Conservation (phyloP, 2,797 vertebrate genomes). For the Notolepis coatsorum region DNA sequence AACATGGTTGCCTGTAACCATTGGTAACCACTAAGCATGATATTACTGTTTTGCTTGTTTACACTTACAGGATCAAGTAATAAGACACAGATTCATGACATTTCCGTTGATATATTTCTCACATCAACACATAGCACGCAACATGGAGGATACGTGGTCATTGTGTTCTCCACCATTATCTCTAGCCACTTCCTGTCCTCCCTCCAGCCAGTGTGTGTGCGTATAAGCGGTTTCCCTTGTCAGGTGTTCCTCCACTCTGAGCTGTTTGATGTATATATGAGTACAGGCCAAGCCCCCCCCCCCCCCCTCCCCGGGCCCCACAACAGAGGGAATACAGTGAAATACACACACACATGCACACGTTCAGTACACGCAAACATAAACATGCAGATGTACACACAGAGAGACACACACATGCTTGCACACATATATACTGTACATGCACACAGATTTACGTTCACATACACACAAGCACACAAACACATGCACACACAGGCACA, state of each 20-base stretch:
- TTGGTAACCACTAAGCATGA: no score
- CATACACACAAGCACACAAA: constrained; percentile 5
- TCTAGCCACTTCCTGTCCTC: no score
- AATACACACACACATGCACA: neutral
- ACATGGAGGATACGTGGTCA: no score
- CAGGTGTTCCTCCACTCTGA: constrained; percentile 44
- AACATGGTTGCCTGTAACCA: no score
- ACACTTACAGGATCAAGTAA: no score
- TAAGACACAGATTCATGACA: no score
- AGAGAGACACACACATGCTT: neutral
- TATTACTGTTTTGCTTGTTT: no score
- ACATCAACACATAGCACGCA: no score
- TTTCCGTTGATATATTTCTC: no score
- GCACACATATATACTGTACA: neutral
- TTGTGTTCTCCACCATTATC: no score
- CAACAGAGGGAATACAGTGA: neutral
- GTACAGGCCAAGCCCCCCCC: neutral
- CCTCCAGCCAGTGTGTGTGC: constrained; percentile 24
- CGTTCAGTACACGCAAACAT: neutral
- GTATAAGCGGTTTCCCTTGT: constrained; percentile 17
- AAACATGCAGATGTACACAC: neutral
- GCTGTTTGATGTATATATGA: constrained; percentile 44
- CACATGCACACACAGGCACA: constrained; percentile 30
- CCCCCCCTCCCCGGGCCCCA: neutral
- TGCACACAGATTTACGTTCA: no score